Base-by-base conservation (phyloP, 2,888 invertebrate species). In the Xestia c-nigrum region DNA sequence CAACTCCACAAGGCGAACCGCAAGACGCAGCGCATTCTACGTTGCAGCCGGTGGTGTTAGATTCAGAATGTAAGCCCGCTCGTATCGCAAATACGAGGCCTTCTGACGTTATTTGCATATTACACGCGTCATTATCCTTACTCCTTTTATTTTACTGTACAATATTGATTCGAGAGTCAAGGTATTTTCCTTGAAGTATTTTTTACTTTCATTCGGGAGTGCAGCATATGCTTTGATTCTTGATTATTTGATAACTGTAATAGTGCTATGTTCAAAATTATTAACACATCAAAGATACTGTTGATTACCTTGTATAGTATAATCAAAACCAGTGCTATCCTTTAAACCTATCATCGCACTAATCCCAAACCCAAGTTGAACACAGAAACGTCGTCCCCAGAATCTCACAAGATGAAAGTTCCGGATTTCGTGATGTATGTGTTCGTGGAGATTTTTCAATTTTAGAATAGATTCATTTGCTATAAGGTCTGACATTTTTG, bases 1-100 rank as follows among this genome's bases (percentile, higher is more conserved):
- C 43, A 43, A 24, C 43, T 64, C 43, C n/a, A 43, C 93, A 93
- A 93, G 92, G 93, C 92, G 86, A 93, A 93, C 93, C 91, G 88
- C 93, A 93, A 88, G 86, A 79, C 85, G 76, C 80, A 83, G 85
- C 81, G 79, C 86, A 88, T 89, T 89, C 89, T 87, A 85, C 69
- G 78, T 59, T 80, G 82, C 85, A 85, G 81, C 84, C 87, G 86
- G 64, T 31, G 83, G 85, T 86, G 80, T 84, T 85, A 83, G 84
- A 82, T 81, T 86, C 84, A 83, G 83, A 75, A 84, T 85, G 83
- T 74, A 76, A 84, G 55, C 72, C 64, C 63, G 61, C 40, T 67
- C 70, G 21, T 74, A 77, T 78, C 71, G 77, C 71, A 75, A 75
- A 81, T 67, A 66, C 69, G 69, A 78, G 79, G 66, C 65, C 74